Evolutionary conservation across 2,888 invertebrate genomes (phyloP).

Genomic region (Dolichomitus sp.): DNA sequence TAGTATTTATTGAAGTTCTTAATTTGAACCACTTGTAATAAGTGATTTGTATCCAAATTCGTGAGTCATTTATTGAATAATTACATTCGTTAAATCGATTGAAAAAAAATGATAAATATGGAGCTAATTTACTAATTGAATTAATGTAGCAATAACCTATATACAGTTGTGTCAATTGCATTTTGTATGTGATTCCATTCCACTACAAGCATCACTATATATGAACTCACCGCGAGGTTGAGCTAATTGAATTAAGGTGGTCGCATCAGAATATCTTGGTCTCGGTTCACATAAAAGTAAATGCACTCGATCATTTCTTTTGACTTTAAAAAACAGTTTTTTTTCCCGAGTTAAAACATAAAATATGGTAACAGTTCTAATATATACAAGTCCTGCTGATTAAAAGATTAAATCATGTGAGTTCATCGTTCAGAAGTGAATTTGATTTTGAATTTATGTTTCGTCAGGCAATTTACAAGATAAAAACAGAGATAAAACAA

Average conservation of each 20-base stretch:
- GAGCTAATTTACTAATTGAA: too few relatives aligned
- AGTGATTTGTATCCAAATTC: not conserved
- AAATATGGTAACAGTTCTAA: not conserved
- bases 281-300: too few relatives aligned
- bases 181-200: not conserved
- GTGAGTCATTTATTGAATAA: not conserved
- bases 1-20: not conserved
- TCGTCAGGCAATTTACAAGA: slow-evolving; percentile 12
- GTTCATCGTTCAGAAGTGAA: not conserved
- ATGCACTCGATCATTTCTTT: too few relatives aligned
- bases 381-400: not conserved
- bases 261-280: too few relatives aligned
- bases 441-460: not conserved
- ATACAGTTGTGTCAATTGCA: not conserved
- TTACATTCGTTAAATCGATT: not conserved
- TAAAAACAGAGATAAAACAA: too few relatives aligned
- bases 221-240: too few relatives aligned
- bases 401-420: not conserved
- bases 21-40: not conserved
- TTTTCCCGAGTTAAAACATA: not conserved
- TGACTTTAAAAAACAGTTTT: too few relatives aligned
- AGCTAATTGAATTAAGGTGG: too few relatives aligned
- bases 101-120: too few relatives aligned
- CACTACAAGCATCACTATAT: too few relatives aligned
- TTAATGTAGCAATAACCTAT: not conserved